Base-by-base conservation (phyloP, 2,113 vertebrate species). In the Tachycineta bicolor region DNA sequence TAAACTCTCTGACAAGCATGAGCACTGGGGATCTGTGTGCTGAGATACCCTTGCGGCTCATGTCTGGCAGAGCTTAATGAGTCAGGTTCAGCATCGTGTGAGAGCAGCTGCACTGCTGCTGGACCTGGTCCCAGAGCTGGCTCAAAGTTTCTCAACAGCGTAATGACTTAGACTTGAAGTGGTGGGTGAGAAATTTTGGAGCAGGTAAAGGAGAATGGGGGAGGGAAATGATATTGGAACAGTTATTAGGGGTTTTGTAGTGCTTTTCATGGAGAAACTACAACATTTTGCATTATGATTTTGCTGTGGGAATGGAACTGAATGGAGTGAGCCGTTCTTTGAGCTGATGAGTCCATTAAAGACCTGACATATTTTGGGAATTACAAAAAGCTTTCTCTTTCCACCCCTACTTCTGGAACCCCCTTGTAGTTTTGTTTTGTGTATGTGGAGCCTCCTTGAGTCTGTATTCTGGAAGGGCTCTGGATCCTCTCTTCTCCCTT, bases 21-120 rank as follows among this genome's bases (percentile, higher is more conserved):
- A 87, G 80, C 91, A 52, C 4, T 92, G 91, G 89, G 64, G 77
- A 87, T 68, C 80, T 75, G 69, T 86, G 76, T 91, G 86, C 87
- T 2, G 83, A 97, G 95, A 89, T 92, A 92, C 95, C 91, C 94
- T 70, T 56, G 93, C 83, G 91, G 96, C 64, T 95, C 86, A 52
- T 71, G 93, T 93, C 94, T 96, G 94, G 91, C 91, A 81, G 73
- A 90, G 64, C 86, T 93, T 86, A 96, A 92, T 89, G 94, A 93
- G 80, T 94, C 89, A 90, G 89, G 94, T 90, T 95, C 71, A 87
- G 91, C 93, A 63, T 92, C 73, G 52, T 95, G 95, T 94, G 89
- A 92, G 89, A 93, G 90, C 96, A 97, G 95, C 96, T 96, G 94
- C 71, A 37, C 80, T 77, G 82, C 76, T 81, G 89, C 93, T 96